Evolutionary conservation across 2,888 invertebrate species (phyloP), one percentile per base, ranked within the genome.

Genomic region (Synergus umbraculus): DNA sequence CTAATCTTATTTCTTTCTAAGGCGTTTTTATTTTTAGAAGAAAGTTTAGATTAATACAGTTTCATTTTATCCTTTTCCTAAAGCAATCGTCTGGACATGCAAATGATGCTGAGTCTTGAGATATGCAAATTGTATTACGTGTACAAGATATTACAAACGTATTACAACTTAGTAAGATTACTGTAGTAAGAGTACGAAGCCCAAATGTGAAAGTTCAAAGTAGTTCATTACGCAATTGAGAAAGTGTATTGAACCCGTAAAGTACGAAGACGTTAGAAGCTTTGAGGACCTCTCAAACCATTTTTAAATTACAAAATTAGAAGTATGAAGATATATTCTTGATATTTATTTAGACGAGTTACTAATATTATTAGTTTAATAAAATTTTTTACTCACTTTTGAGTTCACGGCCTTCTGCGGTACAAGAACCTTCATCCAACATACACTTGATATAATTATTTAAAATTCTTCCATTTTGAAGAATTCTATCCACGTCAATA

Each of bases 401-500:
- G 46, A 95, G 90, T 89, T 94, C 94, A 64, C 94, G 92, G 76
- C 94, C 94, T 86, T 94, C 95, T 1, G 93, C 89, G 0, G 94
- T 94, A 87, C 95, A 95, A 2, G 93, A 92, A 12, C 94, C 94
- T 85, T 94, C 93, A 8, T 94, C 95, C 92, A 95, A 92, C 88
- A 95, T 89, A 86, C 95, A 95, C 85, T 93, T 94, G 84, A 95
- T 93, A 88, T 95, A 95, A 89, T 93, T 94, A n/a, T 93, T 92
- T 10, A 95, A 92, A 29, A 95, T 93, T 43, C 94, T 91, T 58
- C 93, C 92, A 87, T 95, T 95, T 77, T 90, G 89, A 65, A 95
- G 90, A 83, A 95, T 94, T 80, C 92, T 92, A 80, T 95, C 94
- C 18, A 95, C 92, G 87, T 95, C 93, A 69, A 95, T 90, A 84